phyloP scores from a whole-genome alignment of 2,888 invertebrate genomes.

The Imbricaverruca yamaguchii region DNA sequence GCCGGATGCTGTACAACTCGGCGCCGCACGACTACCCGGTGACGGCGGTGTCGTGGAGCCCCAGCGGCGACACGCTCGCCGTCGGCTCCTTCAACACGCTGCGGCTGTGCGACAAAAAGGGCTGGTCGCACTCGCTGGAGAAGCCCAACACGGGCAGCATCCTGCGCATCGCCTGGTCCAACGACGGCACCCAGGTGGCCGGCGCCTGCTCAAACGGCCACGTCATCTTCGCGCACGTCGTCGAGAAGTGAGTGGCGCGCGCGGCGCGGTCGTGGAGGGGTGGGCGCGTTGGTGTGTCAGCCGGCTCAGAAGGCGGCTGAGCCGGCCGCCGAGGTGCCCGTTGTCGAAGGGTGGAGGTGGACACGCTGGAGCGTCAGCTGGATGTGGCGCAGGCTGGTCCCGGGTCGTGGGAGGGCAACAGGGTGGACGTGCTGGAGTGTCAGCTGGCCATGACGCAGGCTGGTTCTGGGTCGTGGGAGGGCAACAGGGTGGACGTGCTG shows the following conservation, averaged over 20 bases:
- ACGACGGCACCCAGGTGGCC: constrained; percentile 90
- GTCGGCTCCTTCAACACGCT: constrained; percentile 90
- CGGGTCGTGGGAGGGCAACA: no score
- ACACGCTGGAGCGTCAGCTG: no score
- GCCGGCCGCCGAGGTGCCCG: no score
- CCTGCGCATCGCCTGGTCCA: constrained; percentile 84
- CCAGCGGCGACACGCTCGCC: constrained; percentile 81
- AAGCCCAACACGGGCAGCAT: constrained; percentile 83
- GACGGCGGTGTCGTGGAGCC: constrained; percentile 82
- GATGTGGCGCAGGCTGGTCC: no score
- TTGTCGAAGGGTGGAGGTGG: no score
- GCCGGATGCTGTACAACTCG: constrained; percentile 78
- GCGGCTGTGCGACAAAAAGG: constrained; percentile 83
- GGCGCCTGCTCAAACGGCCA: constrained; percentile 90
- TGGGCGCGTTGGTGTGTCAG: background rate
- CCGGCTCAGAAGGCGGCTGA: no score
- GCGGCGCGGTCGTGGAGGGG: background rate
- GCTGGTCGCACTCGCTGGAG: constrained; percentile 55
- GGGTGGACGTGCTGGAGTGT: no score
- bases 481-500: no score
- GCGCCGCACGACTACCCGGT: constrained; percentile 81
- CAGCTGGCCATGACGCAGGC: no score
- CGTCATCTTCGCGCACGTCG: constrained; percentile 81
- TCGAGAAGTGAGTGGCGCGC: constrained; percentile 57
- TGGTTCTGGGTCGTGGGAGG: no score